A percentile compares a stretch with the other conserved stretches of the same genome.
Conservation (phyloP, 1,140 invertebrate species). For the Danaus melanippus region DNA sequence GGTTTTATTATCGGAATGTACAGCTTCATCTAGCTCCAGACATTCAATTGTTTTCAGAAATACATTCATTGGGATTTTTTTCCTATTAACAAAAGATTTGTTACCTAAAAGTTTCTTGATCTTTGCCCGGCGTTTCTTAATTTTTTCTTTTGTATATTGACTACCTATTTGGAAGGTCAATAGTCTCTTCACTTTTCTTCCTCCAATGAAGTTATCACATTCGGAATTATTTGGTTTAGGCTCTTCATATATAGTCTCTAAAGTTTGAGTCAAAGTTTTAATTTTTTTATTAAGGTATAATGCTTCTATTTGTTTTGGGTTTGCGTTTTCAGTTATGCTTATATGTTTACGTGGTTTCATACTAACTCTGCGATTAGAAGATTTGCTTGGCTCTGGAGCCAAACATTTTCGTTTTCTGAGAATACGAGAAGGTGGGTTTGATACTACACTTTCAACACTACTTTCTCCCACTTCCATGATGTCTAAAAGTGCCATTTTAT, state of each 20-base stretch:
- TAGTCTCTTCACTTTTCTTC: constrained; percentile 62
- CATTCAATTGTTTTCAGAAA: constrained; percentile 61
- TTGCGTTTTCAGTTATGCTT: constrained; percentile 43
- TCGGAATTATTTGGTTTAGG: constrained; percentile 42
- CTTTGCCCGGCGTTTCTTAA: constrained; percentile 61
- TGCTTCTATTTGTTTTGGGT: constrained; percentile 61
- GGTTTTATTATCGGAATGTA: constrained; percentile 39
- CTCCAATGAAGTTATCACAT: constrained; percentile 42
- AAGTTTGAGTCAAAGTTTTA: constrained; percentile 51
- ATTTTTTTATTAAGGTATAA: constrained; percentile 62
- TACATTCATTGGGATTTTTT: constrained; percentile 65
- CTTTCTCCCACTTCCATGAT: constrained; percentile 54
- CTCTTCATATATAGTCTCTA: constrained; percentile 65
- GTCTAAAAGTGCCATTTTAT: constrained; percentile 61
- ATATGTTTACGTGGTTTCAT: constrained; percentile 57
- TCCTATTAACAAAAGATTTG: constrained; percentile 60
- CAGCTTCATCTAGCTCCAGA: constrained; percentile 57
- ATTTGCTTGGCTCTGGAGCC: constrained; percentile 41
- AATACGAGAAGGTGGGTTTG: constrained; percentile 35
- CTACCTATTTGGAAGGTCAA: constrained; percentile 62
- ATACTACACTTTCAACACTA: constrained; percentile 11
- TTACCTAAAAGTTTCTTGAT: constrained; percentile 62
- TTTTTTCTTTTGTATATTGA: constrained; percentile 64
- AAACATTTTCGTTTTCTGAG: constrained; percentile 57
- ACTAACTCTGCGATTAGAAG: constrained; percentile 53